phyloP scores from a whole-genome alignment of 2,797 vertebrate genomes.

The Spea hammondii region DNA sequence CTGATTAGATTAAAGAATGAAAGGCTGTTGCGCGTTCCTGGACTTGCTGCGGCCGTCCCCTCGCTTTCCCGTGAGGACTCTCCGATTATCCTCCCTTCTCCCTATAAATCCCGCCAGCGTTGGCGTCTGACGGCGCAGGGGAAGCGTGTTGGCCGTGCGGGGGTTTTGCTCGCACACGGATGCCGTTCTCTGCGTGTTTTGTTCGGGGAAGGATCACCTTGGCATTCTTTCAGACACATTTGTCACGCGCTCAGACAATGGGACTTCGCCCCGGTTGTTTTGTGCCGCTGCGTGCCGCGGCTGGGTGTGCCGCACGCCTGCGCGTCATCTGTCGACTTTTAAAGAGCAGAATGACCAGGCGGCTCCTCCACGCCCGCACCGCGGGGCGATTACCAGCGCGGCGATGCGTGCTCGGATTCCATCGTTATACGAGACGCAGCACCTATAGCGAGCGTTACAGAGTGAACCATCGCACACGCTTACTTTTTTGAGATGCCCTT shows the following conservation, averaged over 20 bases:
- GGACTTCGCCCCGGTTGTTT: constrained; percentile 8
- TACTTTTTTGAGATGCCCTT: too few species aligned
- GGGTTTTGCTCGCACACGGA: background rate
- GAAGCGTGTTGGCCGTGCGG: too few species aligned
- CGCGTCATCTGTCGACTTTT: constrained; percentile 15
- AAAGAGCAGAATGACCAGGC: constrained; percentile 51
- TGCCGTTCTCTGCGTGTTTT: background rate
- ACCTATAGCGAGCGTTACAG: background rate
- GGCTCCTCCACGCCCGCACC: constrained; percentile 57
- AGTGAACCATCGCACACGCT: too few species aligned
- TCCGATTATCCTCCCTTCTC: too few species aligned
- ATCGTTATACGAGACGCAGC: background rate
- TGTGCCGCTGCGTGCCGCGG: constrained; percentile 32
- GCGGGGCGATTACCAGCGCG: background rate
- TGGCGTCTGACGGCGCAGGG: too few species aligned
- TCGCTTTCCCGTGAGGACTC: too few species aligned
- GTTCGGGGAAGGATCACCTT: background rate
- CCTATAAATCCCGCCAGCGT: too few species aligned
- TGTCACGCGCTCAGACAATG: constrained; percentile 8
- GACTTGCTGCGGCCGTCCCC: too few species aligned
- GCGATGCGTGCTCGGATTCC: background rate
- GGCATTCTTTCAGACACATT: background rate
- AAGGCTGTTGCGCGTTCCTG: too few species aligned
- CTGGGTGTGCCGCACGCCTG: constrained; percentile 52
- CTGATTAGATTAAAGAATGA: too few species aligned